A percentile compares a stretch with the other conserved stretches of the same genome.
Conservation (phyloP, 2,113 vertebrate species). For the Rallus limicola region DNA sequence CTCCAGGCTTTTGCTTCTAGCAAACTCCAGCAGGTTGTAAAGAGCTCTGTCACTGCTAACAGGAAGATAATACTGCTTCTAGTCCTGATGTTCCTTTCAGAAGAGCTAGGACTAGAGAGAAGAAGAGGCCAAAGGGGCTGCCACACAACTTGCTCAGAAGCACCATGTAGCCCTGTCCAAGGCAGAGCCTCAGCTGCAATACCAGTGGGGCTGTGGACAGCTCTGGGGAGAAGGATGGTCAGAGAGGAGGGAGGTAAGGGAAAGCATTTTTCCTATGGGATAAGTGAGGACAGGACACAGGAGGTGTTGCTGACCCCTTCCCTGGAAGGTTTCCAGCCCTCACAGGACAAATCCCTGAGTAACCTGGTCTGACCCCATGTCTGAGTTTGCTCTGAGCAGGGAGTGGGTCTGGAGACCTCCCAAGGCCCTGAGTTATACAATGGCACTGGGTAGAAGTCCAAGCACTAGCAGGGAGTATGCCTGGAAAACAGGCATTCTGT, state of each 20-base stretch:
- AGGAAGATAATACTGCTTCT: not conserved
- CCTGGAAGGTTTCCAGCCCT: not conserved
- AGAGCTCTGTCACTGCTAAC: not conserved
- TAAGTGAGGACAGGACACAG: fast-evolving
- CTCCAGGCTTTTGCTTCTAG: not conserved
- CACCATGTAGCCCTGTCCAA: no score
- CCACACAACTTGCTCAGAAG: fast-evolving
- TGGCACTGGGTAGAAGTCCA: not conserved
- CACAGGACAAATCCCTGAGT: not conserved
- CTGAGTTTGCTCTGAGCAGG: not conserved
- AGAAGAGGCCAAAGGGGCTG: fast-evolving
- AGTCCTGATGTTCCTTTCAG: not conserved
- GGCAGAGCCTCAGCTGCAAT: not conserved
- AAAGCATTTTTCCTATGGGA: fast-evolving
- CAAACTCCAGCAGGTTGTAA: not conserved
- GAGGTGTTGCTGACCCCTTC: not conserved
- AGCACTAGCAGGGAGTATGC: not conserved
- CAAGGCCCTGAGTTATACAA: not conserved
- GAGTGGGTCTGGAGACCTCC: not conserved
- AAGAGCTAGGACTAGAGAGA: not conserved
- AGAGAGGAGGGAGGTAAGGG: not conserved
- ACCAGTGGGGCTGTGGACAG: not conserved
- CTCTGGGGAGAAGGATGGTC: not conserved
- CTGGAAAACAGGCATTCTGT: not conserved
- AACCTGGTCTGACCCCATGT: not conserved